Percentiles rank a stretch among this genome's conserved stretches.
Evolutionary conservation across 2,797 vertebrate genomes (phyloP).

Genomic region (Centroberyx gerrardi): DNA sequence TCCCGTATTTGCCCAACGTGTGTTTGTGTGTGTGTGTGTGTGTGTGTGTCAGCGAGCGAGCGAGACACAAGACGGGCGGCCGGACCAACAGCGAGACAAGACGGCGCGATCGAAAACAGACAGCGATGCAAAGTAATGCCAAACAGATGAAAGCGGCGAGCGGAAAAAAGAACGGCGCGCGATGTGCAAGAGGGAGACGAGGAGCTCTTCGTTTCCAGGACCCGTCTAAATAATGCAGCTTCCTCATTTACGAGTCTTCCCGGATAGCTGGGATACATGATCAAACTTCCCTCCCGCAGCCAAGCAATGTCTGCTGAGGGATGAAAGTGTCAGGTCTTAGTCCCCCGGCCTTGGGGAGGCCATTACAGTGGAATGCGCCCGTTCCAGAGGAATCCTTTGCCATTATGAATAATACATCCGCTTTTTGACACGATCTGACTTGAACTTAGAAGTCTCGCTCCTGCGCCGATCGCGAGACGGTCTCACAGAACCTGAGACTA

Average conservation of each 20-base stretch:
- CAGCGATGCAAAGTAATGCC: neutral
- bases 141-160: neutral
- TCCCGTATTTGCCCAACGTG: slow-evolving; percentile 18
- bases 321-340: slow-evolving; percentile 32
- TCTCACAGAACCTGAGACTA: neutral
- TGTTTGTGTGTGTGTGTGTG: too few species aligned
- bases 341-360: slow-evolving; percentile 31
- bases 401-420: slow-evolving; percentile 52
- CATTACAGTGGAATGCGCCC: slow-evolving; percentile 30
- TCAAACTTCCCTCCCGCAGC: slow-evolving; percentile 32
- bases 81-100: neutral
- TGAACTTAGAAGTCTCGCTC: slow-evolving; percentile 1
- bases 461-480: neutral
- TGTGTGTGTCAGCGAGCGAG: neutral
- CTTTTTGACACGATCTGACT: slow-evolving; percentile 11
- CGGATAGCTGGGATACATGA: slow-evolving; percentile 16
- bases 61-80: neutral
- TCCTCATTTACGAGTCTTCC: slow-evolving; percentile 30
- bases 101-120: neutral
- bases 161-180: neutral
- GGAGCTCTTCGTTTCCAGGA: slow-evolving; percentile 14
- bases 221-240: slow-evolving; percentile 52
- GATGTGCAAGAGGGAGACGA: neutral
- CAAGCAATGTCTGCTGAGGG: slow-evolving; percentile 4
- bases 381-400: slow-evolving; percentile 26